Evolutionary conservation across 1,140 invertebrate species (phyloP).

Genomic region (Harlomillsia oculata): DNA sequence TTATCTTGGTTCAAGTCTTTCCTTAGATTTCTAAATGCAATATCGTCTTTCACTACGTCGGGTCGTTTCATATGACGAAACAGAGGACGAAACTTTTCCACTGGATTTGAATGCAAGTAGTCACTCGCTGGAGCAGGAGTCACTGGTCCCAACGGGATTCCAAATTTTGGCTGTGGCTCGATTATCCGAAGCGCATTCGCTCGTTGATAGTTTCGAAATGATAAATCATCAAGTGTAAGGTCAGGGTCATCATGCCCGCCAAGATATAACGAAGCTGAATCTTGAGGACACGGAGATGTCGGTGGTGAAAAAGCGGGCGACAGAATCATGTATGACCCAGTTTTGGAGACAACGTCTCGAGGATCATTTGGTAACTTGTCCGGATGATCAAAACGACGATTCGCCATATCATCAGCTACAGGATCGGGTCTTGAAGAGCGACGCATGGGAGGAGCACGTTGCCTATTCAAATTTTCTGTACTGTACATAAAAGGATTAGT

Average conservation of each 20-base stretch:
- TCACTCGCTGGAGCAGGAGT: constrained; percentile 63
- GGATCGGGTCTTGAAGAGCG: constrained; percentile 50
- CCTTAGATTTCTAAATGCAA: constrained; percentile 69
- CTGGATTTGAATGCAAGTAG: constrained; percentile 66
- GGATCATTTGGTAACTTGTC: constrained; percentile 41
- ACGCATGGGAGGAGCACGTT: constrained; percentile 37
- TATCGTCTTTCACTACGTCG: constrained; percentile 73
- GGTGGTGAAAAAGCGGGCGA: constrained; percentile 51
- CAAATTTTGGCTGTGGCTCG: constrained; percentile 71
- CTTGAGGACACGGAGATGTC: constrained; percentile 23
- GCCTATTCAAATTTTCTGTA: constrained; percentile 21
- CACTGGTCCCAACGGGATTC: constrained; percentile 72
- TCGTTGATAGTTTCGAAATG: constrained; percentile 65
- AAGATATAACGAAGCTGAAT: not conserved
- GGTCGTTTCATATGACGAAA: constrained; percentile 59
- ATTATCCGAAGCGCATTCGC: constrained; percentile 50
- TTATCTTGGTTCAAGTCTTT: constrained; percentile 51
- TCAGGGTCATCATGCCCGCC: constrained; percentile 58
- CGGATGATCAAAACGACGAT: constrained; percentile 53
- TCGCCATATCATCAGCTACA: constrained; percentile 68
- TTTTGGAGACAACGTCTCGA: constrained; percentile 46
- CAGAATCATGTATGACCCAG: constrained; percentile 60
- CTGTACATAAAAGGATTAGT: constrained; percentile 4
- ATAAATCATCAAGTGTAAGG: constrained; percentile 69
- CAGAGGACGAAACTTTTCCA: constrained; percentile 48